Conservation (phyloP, 2,797 vertebrate genomes). For the Falco columbarius region DNA sequence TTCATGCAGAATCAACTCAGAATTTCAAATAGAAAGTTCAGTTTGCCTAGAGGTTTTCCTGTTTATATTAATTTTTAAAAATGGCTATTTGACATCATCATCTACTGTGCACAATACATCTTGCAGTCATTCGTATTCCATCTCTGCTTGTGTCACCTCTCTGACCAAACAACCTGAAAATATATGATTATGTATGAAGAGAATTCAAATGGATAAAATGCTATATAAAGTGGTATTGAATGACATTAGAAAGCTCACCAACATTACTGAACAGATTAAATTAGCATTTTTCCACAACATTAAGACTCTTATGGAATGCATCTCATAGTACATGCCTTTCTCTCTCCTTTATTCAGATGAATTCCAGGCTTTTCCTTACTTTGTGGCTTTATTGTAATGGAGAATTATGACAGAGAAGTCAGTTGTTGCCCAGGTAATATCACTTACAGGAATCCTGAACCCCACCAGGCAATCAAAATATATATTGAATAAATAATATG, state of each 20-base stretch:
- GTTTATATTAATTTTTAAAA: neutral
- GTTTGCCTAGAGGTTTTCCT: neutral
- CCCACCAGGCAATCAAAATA: neutral
- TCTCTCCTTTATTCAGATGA: constrained; percentile 36
- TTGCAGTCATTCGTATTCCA: neutral
- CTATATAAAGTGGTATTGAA: neutral
- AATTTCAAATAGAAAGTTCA: constrained; percentile 13
- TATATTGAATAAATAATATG: neutral
- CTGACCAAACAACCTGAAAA: constrained; percentile 12
- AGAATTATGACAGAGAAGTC: neutral
- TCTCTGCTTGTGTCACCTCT: neutral
- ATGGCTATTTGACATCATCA: neutral
- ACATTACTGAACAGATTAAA: constrained; percentile 2
- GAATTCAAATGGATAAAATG: neutral
- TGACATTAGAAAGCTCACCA: constrained; percentile 1
- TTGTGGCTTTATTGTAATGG: neutral
- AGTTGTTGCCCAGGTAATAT: neutral
- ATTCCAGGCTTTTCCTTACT: neutral
- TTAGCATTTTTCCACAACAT: constrained; percentile 40
- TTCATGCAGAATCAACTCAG: neutral
- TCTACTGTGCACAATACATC: neutral
- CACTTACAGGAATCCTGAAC: neutral
- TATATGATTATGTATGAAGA: neutral
- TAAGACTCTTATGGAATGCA: neutral
- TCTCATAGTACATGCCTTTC: neutral